phyloP scores from a whole-genome alignment of 2,797 vertebrate species.

The Propithecus deckenii region DNA sequence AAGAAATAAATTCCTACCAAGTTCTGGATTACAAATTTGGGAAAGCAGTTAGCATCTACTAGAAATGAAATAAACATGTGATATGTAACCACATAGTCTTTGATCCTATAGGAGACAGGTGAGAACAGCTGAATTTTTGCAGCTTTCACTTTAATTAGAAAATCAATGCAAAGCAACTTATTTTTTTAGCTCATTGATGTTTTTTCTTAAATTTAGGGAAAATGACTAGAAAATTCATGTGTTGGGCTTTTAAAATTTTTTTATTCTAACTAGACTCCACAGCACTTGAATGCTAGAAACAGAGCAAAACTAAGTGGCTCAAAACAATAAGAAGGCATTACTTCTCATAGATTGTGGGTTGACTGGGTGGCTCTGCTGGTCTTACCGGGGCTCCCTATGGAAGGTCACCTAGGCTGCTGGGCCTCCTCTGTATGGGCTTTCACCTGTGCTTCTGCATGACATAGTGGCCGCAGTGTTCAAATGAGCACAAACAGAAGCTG shows the following conservation, averaged over 20 bases:
- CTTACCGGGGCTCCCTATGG: background rate
- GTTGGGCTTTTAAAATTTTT: background rate
- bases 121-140: background rate
- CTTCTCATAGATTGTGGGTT: background rate
- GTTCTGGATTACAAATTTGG: background rate
- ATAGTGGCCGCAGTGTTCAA: background rate
- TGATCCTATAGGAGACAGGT: background rate
- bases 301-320: background rate
- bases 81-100: background rate
- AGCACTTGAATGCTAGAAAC: background rate
- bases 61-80: background rate
- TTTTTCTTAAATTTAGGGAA: background rate
- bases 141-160: slow-evolving; percentile 7
- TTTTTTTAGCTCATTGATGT: background rate
- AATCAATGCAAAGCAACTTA: background rate
- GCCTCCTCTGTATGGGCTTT: background rate
- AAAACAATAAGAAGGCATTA: background rate
- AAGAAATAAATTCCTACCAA: slow-evolving; percentile 27
- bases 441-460: background rate
- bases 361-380: background rate
- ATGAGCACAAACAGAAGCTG: background rate
- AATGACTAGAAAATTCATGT: background rate
- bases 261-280: background rate
- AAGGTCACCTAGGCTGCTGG: background rate
- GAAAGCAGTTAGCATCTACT: background rate